These are phyloP conservation scores for Micronycteris hirsuta DNA, from an alignment of 2,113 vertebrate species.

Conservation along the genomic window DNA sequence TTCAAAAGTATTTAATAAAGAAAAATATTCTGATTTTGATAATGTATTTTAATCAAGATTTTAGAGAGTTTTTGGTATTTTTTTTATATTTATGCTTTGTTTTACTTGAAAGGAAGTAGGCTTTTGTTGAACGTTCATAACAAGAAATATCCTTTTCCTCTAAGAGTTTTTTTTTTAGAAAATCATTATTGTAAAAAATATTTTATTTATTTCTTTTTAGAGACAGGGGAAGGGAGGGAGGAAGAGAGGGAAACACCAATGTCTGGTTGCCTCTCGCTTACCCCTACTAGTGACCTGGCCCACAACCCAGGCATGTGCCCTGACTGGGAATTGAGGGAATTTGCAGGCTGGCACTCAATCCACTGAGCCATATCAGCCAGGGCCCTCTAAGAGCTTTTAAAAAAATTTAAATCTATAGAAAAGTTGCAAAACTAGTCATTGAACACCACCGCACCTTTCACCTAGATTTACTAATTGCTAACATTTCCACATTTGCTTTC, in stretches of 20 bases:
- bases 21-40: conserved; percentile 29
- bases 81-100: conserved; percentile 19
- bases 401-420: neutral
- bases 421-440: neutral
- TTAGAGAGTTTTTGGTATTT: conserved; percentile 18
- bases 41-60: conserved; percentile 18
- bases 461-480: neutral
- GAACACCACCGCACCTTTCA: neutral
- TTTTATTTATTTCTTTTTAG: too few relatives aligned
- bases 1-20: too few relatives aligned
- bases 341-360: too few relatives aligned
- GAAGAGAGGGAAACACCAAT: too few relatives aligned
- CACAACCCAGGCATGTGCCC: too few relatives aligned
- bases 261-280: too few relatives aligned
- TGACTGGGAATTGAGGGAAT: too few relatives aligned
- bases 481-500: neutral
- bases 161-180: neutral
- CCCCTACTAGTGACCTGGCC: too few relatives aligned
- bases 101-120: conserved; percentile 9
- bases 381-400: neutral
- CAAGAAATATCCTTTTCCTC: neutral
- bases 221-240: too few relatives aligned
- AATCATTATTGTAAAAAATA: too few relatives aligned
- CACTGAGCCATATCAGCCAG: too few relatives aligned
- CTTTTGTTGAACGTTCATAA: neutral